Percentiles rank a stretch among this genome's conserved stretches.
These are phyloP conservation scores for Acronicta leporina DNA, from an alignment of 2,888 invertebrate genomes.

Conservation along the genomic window DNA sequence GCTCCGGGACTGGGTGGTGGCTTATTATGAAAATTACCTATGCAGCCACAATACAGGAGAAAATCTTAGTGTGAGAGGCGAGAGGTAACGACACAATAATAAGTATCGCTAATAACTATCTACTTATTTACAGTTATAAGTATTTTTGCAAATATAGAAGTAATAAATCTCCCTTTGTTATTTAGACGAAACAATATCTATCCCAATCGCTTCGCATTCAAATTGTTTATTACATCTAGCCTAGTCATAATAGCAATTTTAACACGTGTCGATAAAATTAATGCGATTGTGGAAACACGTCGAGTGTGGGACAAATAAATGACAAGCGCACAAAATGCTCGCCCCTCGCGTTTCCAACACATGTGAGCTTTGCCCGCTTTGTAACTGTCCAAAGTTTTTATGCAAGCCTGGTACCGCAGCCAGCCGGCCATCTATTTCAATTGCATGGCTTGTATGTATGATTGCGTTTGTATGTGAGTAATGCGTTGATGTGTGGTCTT, in stretches of 20 bases:
- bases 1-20: too few species aligned
- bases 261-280: conserved; percentile 40
- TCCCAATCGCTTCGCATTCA: conserved; percentile 6
- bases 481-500: conserved; percentile 35
- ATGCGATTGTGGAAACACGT: conserved; percentile 28
- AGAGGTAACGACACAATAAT: neutral
- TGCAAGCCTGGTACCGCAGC: conserved; percentile 44
- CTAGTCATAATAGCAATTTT: conserved; percentile 17
- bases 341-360: conserved; percentile 45
- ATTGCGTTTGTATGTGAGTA: conserved; percentile 27
- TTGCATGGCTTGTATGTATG: conserved; percentile 29
- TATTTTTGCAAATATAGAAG: too few species aligned
- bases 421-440: conserved; percentile 38
- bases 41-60: too few species aligned
- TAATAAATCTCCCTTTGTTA: too few species aligned
- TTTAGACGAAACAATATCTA: neutral
- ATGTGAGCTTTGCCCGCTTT: conserved; percentile 58
- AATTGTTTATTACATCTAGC: conserved; percentile 22
- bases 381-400: conserved; percentile 63
- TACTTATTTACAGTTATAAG: too few species aligned
- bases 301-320: conserved; percentile 52
- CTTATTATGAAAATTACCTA: too few species aligned
- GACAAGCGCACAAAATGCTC: conserved; percentile 54
- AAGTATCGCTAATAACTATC: neutral
- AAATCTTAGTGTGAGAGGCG: too few species aligned